Conservation (phyloP, 2,797 vertebrate genomes). For the Crypturellus tataupa region DNA sequence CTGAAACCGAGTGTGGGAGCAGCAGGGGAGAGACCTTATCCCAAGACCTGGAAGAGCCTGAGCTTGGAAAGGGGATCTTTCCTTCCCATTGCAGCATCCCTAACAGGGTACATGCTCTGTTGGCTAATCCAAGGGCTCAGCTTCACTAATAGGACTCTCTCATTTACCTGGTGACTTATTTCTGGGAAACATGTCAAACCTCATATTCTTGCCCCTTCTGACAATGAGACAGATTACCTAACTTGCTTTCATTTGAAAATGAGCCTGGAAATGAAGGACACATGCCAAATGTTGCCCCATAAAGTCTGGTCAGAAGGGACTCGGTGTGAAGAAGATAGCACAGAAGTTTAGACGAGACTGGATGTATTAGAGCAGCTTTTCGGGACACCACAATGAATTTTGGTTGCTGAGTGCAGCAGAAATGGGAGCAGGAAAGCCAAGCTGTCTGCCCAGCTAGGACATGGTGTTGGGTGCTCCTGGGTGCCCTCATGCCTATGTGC, state of each 20-base stretch:
- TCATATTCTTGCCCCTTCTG: background rate
- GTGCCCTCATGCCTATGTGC: background rate
- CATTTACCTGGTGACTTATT: background rate
- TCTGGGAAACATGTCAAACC: background rate
- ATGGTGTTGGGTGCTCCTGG: background rate
- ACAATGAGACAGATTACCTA: background rate
- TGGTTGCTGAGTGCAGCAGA: background rate
- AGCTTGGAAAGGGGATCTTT: background rate
- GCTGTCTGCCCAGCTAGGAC: background rate
- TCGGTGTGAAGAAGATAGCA: background rate
- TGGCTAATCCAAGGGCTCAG: conserved; percentile 4
- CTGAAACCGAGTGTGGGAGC: background rate
- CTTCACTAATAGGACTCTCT: background rate
- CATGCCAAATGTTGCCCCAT: background rate
- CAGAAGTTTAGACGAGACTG: background rate
- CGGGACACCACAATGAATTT: background rate
- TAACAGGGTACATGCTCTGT: background rate
- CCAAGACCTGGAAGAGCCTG: background rate
- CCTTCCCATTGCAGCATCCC: background rate
- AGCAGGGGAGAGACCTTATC: background rate
- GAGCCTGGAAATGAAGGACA: background rate
- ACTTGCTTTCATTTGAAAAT: background rate
- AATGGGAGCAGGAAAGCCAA: background rate
- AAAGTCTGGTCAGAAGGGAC: background rate
- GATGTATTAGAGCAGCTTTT: background rate